These are phyloP conservation scores for Formica selysi DNA, from an alignment of 1,140 invertebrate species.

Conservation along the genomic window DNA sequence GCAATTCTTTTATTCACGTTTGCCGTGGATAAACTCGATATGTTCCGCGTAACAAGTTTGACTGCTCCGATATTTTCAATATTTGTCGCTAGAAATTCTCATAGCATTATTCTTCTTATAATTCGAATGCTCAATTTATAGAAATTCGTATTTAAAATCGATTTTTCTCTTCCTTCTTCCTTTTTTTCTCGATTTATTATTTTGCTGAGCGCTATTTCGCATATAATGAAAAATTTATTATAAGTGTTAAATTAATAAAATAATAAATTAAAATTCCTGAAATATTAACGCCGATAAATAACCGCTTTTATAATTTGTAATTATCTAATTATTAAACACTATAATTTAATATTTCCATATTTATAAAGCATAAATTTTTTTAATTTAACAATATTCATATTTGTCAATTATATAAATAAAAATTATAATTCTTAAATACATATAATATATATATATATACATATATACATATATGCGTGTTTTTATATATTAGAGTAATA, in stretches of 20 bases:
- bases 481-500: too few species aligned
- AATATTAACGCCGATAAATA: neutral
- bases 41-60: constrained; percentile 40
- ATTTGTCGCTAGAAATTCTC: constrained; percentile 45
- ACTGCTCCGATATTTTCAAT: constrained; percentile 46
- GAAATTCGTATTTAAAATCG: constrained; percentile 10
- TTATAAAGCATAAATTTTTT: neutral
- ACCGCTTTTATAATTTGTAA: neutral
- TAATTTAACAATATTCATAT: neutral
- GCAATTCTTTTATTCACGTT: constrained; percentile 61
- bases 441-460: too few species aligned
- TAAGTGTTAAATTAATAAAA: neutral
- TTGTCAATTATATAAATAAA: neutral
- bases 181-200: neutral
- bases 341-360: neutral
- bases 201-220: neutral
- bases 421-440: constrained; percentile 10
- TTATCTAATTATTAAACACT: constrained; percentile 18
- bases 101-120: neutral
- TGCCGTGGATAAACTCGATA: constrained; percentile 53
- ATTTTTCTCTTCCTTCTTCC: neutral
- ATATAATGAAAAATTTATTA: neutral
- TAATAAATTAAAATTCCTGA: neutral
- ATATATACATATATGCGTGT: neutral
- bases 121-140: constrained; percentile 7